phyloP scores from a whole-genome alignment of 2,888 invertebrate genomes.

The Biston stratarius region DNA sequence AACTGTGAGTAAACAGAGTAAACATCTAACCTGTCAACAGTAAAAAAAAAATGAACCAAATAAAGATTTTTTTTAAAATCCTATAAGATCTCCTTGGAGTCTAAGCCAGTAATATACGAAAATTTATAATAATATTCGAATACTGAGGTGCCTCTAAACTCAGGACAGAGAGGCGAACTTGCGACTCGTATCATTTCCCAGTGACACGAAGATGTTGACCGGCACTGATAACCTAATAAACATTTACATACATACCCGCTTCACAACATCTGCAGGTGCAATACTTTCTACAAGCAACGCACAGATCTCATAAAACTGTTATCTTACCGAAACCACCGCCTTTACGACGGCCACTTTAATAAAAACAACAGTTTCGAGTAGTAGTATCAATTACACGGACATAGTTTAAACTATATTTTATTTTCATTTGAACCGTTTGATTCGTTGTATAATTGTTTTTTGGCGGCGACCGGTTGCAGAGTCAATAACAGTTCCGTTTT shows the following conservation, averaged over 20 bases:
- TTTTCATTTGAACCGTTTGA: slow-evolving; percentile 24
- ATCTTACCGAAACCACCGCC: slow-evolving; percentile 19
- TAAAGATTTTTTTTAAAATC: too few relatives aligned
- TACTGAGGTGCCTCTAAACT: too few relatives aligned
- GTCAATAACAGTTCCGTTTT: slow-evolving; percentile 17
- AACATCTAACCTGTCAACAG: too few relatives aligned
- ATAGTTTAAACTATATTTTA: slow-evolving; percentile 36
- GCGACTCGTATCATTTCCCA: not conserved
- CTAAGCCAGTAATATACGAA: not conserved
- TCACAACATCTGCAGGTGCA: slow-evolving; percentile 16
- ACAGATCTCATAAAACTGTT: slow-evolving; percentile 21
- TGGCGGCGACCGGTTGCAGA: slow-evolving; percentile 13
- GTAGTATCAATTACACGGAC: slow-evolving; percentile 27
- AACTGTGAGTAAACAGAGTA: too few relatives aligned
- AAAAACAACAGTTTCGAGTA: slow-evolving; percentile 20
- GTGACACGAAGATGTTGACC: not conserved
- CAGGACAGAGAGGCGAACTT: too few relatives aligned
- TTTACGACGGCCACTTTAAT: slow-evolving; percentile 14
- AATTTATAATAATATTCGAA: too few relatives aligned
- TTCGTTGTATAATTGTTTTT: slow-evolving; percentile 22
- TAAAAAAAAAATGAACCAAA: too few relatives aligned
- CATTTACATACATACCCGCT: not conserved
- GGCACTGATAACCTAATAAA: slow-evolving; percentile 2
- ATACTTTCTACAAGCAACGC: slow-evolving; percentile 15
- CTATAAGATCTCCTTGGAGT: too few relatives aligned